A percentile compares a stretch with the other conserved stretches of the same genome.
These are phyloP conservation scores for Jaculus jaculus DNA, from an alignment of 2,113 vertebrate genomes.

Conservation along the genomic window DNA sequence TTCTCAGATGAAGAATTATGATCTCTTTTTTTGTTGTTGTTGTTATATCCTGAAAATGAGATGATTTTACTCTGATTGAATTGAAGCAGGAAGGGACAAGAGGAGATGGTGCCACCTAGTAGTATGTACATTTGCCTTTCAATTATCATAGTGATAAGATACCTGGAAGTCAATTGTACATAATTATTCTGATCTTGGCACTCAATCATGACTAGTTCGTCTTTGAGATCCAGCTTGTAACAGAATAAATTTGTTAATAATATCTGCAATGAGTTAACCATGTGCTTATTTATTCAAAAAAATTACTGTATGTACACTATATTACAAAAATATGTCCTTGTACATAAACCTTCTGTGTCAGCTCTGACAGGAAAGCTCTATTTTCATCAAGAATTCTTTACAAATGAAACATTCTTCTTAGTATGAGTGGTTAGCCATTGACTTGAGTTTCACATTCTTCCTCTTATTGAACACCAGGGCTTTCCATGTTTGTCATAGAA, in stretches of 20 bases:
- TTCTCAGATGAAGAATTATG: not conserved
- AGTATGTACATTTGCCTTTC: not conserved
- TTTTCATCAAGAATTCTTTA: not conserved
- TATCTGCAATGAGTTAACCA: not conserved
- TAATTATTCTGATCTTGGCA: not conserved
- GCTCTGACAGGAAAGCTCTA: not conserved
- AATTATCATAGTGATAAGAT: not conserved
- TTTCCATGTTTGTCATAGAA: not conserved
- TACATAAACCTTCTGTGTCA: not conserved
- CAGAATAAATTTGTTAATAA: slow-evolving; percentile 18
- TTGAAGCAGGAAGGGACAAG: not conserved
- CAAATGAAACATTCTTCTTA: not conserved
- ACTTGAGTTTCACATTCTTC: not conserved
- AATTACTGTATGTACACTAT: not conserved
- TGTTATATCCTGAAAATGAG: not conserved
- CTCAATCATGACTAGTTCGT: not conserved
- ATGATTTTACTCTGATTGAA: not conserved
- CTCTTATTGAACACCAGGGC: not conserved
- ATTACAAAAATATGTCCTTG: not conserved
- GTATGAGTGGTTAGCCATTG: not conserved
- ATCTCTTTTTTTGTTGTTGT: slow-evolving; percentile 21
- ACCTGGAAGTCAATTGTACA: not conserved
- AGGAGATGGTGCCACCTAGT: not conserved
- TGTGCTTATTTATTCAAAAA: slow-evolving; percentile 8
- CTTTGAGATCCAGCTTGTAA: not conserved